Percentiles rank a stretch among this genome's conserved stretches.
Conservation (phyloP, 2,797 vertebrate species). For the Crenuchus spilurus region DNA sequence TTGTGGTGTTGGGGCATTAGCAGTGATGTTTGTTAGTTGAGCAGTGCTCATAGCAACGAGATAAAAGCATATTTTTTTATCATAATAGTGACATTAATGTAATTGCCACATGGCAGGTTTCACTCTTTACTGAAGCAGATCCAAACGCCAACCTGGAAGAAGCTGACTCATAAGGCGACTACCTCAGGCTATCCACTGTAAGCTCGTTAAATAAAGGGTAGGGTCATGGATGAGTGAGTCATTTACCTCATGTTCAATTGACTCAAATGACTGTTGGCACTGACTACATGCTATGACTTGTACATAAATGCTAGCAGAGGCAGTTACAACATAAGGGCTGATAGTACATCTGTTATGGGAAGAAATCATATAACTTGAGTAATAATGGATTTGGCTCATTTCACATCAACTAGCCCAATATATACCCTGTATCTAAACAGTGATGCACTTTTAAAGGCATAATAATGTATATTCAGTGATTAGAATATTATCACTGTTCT, state of each 20-base stretch:
- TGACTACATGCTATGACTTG: constrained; percentile 28
- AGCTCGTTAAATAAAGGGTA: constrained; percentile 13
- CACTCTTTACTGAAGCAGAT: background rate
- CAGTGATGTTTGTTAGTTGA: background rate
- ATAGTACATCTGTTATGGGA: background rate
- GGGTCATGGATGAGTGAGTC: constrained; percentile 33
- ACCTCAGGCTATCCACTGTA: background rate
- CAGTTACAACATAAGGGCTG: constrained; percentile 2
- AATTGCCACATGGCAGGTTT: constrained; percentile 2
- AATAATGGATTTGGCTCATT: too few relatives aligned
- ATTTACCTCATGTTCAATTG: constrained; percentile 17
- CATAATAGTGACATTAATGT: background rate
- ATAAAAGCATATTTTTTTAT: background rate
- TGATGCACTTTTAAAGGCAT: too few relatives aligned
- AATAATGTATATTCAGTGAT: too few relatives aligned
- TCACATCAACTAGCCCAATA: too few relatives aligned
- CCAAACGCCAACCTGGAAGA: background rate
- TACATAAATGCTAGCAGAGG: background rate
- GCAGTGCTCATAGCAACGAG: background rate
- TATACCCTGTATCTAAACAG: too few relatives aligned
- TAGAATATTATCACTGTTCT: too few relatives aligned
- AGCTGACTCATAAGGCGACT: constrained; percentile 13
- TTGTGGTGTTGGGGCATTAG: background rate
- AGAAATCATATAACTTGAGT: background rate
- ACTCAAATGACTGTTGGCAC: constrained; percentile 14